Evolutionary conservation across 2,888 invertebrate genomes (phyloP), one percentile per base, ranked within the genome.

Genomic region (Macropis europaea): DNA sequence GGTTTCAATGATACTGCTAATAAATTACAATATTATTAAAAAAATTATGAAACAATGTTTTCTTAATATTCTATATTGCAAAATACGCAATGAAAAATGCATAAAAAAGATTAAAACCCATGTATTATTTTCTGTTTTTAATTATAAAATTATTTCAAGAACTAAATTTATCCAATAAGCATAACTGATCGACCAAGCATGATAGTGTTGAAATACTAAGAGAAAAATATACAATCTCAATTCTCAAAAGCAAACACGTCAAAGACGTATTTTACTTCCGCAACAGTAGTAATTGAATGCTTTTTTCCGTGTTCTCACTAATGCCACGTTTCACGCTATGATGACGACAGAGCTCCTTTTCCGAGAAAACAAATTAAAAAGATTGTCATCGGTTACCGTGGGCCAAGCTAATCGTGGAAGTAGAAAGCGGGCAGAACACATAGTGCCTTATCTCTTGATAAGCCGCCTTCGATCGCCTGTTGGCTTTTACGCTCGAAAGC

Each of bases 311-410:
- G 72, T 68, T 57, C 40, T 32, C 34, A 34, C 59, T 54, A 61
- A 61, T 43, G 52, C 73, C 63, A 48, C 72, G 72, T 78, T 81
- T 75, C 72, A 77, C 71, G 81, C 68, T 57, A 73, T 50, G 69
- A 59, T 81, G 77, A 75, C 76, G 73, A 63, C 71, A 81, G 70
- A 71, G 70, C 63, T 63, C 57, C 64, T 68, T 71, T 80, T 76
- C 76, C 64, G 50, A 71, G 81, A 80, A 81, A 80, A 80, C 73
- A 81, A 80, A 80, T 80, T 80, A 80, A 81, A 80, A 76, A 81
- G 80, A 80, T 80, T 80, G 78, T 64, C 73, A 80, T 80, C 80
- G 73, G 76, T 36, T n/a, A 62, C 17, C 71, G 62, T 30, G 60
- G 71, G 61, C 64, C 62, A 61, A 64, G 78, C 75, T 77, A 72